Evolutionary conservation across 2,888 invertebrate genomes (phyloP).

Genomic region (Tenthredo amoena): DNA sequence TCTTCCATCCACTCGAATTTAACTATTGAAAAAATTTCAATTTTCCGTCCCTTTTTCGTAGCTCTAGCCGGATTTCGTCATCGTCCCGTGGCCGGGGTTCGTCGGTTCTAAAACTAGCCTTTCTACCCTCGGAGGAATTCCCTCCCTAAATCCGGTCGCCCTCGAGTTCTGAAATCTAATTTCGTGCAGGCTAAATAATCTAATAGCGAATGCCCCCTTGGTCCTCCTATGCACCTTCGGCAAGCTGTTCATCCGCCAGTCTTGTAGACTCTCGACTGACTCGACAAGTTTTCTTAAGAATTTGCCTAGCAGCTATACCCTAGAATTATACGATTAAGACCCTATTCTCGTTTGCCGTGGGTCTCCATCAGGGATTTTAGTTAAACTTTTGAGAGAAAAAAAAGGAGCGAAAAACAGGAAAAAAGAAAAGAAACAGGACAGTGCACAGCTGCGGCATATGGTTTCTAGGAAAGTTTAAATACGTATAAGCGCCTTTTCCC

Average conservation of each 20-base stretch:
- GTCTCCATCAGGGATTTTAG: slow-evolving; percentile 9
- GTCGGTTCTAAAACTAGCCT: slow-evolving; percentile 39
- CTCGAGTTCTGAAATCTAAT: slow-evolving; percentile 61
- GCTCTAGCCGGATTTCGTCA: neutral
- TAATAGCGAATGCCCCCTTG: slow-evolving; percentile 64
- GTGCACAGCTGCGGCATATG: neutral
- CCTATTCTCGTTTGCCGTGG: neutral
- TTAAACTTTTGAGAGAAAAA: neutral
- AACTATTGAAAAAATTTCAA: neutral
- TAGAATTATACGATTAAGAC: slow-evolving; percentile 14
- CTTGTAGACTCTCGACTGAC: slow-evolving; percentile 39
- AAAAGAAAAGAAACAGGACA: neutral
- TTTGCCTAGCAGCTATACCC: neutral
- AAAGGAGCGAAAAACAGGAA: neutral
- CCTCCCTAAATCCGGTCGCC: slow-evolving; percentile 39
- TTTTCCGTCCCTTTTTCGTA: neutral
- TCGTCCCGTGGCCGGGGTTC: neutral
- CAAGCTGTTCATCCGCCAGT: slow-evolving; percentile 53
- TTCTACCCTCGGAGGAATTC: slow-evolving; percentile 15
- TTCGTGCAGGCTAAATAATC: slow-evolving; percentile 64
- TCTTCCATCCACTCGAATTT: neutral
- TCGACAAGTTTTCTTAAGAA: slow-evolving; percentile 38
- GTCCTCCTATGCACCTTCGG: slow-evolving; percentile 58
- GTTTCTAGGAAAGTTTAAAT: neutral
- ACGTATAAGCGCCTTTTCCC: slow-evolving; percentile 3